phyloP scores from a whole-genome alignment of 2,888 invertebrate genomes.

The Megamerina dolium region DNA sequence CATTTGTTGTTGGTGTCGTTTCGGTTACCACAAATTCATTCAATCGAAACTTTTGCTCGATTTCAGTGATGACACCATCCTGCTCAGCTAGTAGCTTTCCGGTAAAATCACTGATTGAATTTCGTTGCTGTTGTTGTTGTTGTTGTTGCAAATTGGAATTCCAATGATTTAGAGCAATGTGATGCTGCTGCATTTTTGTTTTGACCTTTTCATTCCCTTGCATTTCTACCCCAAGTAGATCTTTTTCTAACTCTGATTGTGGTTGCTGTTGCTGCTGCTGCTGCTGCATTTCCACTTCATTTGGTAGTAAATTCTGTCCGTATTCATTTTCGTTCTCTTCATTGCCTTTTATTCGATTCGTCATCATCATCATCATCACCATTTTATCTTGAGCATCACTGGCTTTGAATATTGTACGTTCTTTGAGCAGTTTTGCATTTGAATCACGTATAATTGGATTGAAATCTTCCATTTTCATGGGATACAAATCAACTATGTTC shows the following conservation, averaged over 20 bases:
- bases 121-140: neutral
- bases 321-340: conserved; percentile 21
- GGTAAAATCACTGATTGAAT: conserved; percentile 35
- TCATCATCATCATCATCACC: conserved; percentile 13
- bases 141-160: conserved; percentile 16
- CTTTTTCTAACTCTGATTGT: conserved; percentile 4
- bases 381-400: conserved; percentile 18
- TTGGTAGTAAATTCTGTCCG: conserved; percentile 36
- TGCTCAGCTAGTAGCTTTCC: conserved; percentile 44
- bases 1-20: conserved; percentile 4
- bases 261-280: conserved; percentile 9
- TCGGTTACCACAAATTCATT: conserved; percentile 30
- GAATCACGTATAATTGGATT: conserved; percentile 37
- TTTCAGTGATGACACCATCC: conserved; percentile 47
- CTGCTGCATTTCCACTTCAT: conserved; percentile 28
- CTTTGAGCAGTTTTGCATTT: conserved; percentile 35
- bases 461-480: conserved; percentile 42
- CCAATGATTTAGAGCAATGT: conserved; percentile 16
- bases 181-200: conserved; percentile 1
- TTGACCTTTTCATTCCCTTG: conserved; percentile 7
- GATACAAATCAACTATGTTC: conserved; percentile 46
- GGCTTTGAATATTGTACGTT: conserved; percentile 32
- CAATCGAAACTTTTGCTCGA: conserved; percentile 45
- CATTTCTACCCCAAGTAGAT: neutral
- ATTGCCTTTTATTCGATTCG: conserved; percentile 4